Base-by-base conservation (phyloP, 2,113 vertebrate genomes). In the Malurus alboscapulatus region DNA sequence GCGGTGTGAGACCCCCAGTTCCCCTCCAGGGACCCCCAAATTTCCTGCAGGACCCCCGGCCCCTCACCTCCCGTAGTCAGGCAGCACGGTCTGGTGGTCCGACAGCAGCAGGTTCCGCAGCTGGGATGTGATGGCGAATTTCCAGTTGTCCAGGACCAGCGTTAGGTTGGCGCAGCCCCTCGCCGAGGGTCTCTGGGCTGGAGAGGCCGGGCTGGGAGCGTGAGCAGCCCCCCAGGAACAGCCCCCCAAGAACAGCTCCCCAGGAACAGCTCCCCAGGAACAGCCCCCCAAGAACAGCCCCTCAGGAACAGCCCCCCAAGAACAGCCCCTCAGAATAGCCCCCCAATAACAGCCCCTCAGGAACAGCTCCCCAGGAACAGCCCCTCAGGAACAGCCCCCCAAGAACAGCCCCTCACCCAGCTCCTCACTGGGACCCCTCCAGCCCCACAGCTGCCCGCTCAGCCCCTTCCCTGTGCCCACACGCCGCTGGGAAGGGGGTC, bases 101-200 rank as follows among this genome's bases (percentile, higher is more conserved):
- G 98, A 97, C 4, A 98, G 97, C n/a, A 99, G 98, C 66, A 99
- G 95, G 91, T 98, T 98, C 92, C 97, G 97, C 58, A 98, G 97
- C 95, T 99, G 98, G 7, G 98, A 98, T 84, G 98, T 97, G 93
- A 99, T 99, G 95, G 98, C 98, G 40, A 98, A 99, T 71, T 98
- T 98, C 98, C 98, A 99, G 96, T 98, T 99, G 93, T 98, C 98
- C 90, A 99, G 82, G 7, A 99, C 98, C 92, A 98, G 72, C 14
- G 98, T 98, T 79, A 99, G 98, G 97, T 99, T 99, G 42, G 98
- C 94, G 24, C 98, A 99, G 42, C 96, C 97, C 84, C 92, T 97
- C 26, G 48, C 69, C 58, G 90, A 97, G 8, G 86, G 72, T 48
- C 94, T 94, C 61, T 93, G 95, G n/a, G 96, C 98, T 98, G 87